Evolutionary conservation across 1,140 invertebrate species (phyloP), one percentile per base, ranked within the genome.

Genomic region (Monomorium pharaonis): DNA sequence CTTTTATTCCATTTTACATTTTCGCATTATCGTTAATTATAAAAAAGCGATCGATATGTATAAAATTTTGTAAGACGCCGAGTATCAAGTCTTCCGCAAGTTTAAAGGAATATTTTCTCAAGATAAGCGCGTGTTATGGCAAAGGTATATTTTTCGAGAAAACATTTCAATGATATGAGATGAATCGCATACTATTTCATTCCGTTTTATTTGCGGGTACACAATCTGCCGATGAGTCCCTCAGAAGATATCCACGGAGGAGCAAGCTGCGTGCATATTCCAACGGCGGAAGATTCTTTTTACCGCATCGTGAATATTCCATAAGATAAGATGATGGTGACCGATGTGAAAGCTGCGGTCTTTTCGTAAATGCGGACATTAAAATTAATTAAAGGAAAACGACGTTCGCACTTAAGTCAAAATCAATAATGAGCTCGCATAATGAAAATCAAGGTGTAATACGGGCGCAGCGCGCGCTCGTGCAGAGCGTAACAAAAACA

Each of bases 361-460:
- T 47, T 14, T 33, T 14, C 24, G 76, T 44, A 47, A 18, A 72
- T 33, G 37, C 58, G 54, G n/a, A 37, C 37, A 47, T 74, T 72
- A 58, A 83, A 83, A 74, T 74, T 74, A 83, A 83, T 74, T 83
- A 58, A 58, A 74, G 24, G 51, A 44, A 83, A 74, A 74, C 44
- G 42, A 65, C 12, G 49, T 67, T 14, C 16, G 30, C 33, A 21
- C 33, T 80, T 56, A 80, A 80, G 18, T 58, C 42, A 51, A 83
- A 47, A 74, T 83, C 81, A 77, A 84, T 76, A 84, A 77, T 77
- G 27, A 83, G 33, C n/a, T 33, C 67, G 24, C 18, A 81, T 24
- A 74, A 88, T 67, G 75, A 49, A 80, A 54, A 88, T 86, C 56
- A 54, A 78, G 24, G 86, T 67, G 74, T 67, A 75, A 74, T 70